Base-by-base conservation (phyloP, 2,888 invertebrate genomes). In the Brenthis hecate region DNA sequence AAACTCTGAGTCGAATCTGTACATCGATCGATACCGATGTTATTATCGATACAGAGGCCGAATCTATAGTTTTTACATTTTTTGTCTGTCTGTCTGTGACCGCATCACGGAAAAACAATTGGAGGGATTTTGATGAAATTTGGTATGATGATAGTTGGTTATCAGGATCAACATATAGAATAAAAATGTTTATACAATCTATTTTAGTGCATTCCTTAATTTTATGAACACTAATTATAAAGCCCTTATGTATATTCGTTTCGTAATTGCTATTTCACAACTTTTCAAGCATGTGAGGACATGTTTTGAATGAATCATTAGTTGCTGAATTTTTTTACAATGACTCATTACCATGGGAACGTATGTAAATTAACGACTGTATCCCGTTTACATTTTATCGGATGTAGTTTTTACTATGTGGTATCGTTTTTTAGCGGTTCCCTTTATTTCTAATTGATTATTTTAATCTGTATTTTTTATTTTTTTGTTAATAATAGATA, bases 251-350 rank as follows among this genome's bases (percentile, higher is more conserved):
- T 32, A 3, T 36, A 14, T 62, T 62, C n/a, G n/a, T 65, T 65
- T 23, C 53, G 6, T 53, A 58, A 53, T 65, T 56, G 28, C 32
- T 56, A 65, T 72, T 72, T 47, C 71, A 56, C 43, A 58, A 69
- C 36, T 65, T 68, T 68, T 48, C 51, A 16, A 60, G 54, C 64
- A 50, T 56, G 55, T 55, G 55, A 53, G 67, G 67, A 72, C 66
- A 57, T 60, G 66, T 65, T 53, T 28, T 50, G 61, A 23, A 64
- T 70, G 83, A 84, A 74, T 74, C 78, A 74, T 69, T 72, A 72
- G 68, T 66, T 19, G 14, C 64, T 66, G 63, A 71, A 71, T 65
- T 70, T 64, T 70, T 70, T 68, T 53, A 61, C 56, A 47, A 61
- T 70, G 70, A 70, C 61, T 68, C 70, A 70, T 65, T n/a, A 51